Evolutionary conservation across 2,113 vertebrate species (phyloP).

Genomic region (Macrotis lagotis): DNA sequence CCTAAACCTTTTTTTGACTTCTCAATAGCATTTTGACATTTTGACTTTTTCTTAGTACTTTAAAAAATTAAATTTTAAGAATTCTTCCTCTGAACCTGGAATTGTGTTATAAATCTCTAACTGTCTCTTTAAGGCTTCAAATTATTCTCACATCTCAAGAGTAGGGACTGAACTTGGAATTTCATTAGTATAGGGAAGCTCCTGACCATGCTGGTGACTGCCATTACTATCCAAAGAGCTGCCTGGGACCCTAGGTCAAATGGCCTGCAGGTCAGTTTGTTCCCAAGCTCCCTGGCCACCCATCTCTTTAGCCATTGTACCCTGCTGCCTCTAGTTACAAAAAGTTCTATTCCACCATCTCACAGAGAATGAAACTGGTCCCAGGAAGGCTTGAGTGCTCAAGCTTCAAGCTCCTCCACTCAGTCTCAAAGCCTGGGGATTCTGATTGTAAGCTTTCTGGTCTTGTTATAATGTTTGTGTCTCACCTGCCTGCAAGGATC

Average conservation of each 20-base stretch:
- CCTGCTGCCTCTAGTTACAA: background rate
- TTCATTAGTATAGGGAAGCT: background rate
- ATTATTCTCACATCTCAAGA: background rate
- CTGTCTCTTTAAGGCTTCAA: background rate
- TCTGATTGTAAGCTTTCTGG: background rate
- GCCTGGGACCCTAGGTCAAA: too few relatives aligned
- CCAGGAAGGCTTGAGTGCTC: background rate
- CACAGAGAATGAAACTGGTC: background rate
- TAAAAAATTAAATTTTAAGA: background rate
- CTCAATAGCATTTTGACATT: background rate
- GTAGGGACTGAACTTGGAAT: background rate
- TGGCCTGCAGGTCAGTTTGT: too few relatives aligned
- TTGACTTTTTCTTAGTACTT: background rate
- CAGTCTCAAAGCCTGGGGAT: background rate
- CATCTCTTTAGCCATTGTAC: background rate
- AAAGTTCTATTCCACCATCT: slow-evolving; percentile 1
- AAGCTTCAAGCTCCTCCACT: background rate
- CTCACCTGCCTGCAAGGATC: too few relatives aligned
- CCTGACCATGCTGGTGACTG: too few relatives aligned
- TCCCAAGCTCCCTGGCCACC: background rate
- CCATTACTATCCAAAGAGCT: too few relatives aligned
- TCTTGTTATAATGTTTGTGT: background rate
- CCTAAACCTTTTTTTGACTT: background rate
- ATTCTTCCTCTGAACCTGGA: background rate
- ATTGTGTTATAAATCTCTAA: background rate